Conservation (phyloP, 2,888 invertebrate genomes). For the Tiliacea citrago region DNA sequence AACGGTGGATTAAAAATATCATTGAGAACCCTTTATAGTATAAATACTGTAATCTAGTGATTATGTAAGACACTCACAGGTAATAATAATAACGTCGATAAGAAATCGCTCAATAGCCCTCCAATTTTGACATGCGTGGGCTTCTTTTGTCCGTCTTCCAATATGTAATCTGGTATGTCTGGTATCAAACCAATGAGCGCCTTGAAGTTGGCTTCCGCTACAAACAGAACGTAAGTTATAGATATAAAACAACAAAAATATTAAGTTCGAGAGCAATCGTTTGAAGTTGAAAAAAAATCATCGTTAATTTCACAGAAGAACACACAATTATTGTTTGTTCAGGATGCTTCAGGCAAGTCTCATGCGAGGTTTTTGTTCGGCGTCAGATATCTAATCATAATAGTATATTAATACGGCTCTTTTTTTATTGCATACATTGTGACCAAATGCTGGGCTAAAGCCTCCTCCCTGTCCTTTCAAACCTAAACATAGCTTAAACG, state of each 20-base stretch:
- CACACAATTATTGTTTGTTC: neutral
- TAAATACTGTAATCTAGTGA: neutral
- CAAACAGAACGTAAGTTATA: slow-evolving; percentile 65
- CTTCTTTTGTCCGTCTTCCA: slow-evolving; percentile 94
- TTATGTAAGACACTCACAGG: slow-evolving; percentile 90
- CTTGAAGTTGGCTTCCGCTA: slow-evolving; percentile 98
- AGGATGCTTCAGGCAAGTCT: neutral
- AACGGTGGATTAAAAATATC: neutral
- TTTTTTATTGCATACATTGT: neutral
- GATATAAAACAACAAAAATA: neutral
- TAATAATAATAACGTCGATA: slow-evolving; percentile 95
- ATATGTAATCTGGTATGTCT: slow-evolving; percentile 93
- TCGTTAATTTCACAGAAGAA: neutral
- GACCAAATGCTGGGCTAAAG: neutral
- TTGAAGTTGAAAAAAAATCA: neutral
- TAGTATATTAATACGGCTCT: neutral
- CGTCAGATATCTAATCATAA: neutral
- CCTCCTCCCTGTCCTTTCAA: neutral
- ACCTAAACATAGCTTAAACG: neutral
- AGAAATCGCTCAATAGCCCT: slow-evolving; percentile 94
- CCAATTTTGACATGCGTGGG: slow-evolving; percentile 93
- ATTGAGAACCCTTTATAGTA: neutral
- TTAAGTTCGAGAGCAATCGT: neutral
- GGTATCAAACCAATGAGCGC: slow-evolving; percentile 95
- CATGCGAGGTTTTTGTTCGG: neutral